These are phyloP conservation scores for Chaunax sp. DNA, from an alignment of 2,797 vertebrate genomes.

Conservation along the genomic window DNA sequence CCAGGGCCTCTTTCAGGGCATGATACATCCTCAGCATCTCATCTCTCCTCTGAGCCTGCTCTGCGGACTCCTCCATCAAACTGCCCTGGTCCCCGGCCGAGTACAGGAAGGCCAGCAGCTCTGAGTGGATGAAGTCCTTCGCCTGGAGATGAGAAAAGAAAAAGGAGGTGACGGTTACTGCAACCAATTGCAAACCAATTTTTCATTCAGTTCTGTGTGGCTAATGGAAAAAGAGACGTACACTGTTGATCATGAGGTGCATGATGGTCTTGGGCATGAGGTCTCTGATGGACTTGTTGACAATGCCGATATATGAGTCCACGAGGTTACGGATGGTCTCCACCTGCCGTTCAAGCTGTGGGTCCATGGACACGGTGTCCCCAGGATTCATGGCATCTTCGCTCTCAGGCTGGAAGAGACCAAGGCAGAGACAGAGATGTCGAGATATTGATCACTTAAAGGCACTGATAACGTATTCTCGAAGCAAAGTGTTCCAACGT, in stretches of 20 bases:
- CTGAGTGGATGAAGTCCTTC: conserved; percentile 97
- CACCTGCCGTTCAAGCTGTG: conserved; percentile 95
- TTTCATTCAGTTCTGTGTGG: too few relatives aligned
- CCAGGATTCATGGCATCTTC: conserved; percentile 83
- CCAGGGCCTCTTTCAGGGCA: conserved; percentile 89
- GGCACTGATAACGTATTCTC: too few relatives aligned
- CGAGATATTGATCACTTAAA: too few relatives aligned
- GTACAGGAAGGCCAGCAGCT: conserved; percentile 94
- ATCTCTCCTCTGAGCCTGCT: conserved; percentile 93
- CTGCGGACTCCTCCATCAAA: conserved; percentile 94
- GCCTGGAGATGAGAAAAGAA: conserved; percentile 76
- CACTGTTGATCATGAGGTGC: conserved; percentile 98
- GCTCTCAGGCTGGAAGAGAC: conserved; percentile 77
- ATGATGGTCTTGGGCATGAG: conserved; percentile 99
- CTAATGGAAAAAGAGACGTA: conserved; percentile 55
- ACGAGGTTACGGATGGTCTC: conserved; percentile 97
- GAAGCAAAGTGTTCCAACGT: too few relatives aligned
- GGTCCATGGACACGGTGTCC: conserved; percentile 97
- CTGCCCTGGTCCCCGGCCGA: conserved; percentile 90
- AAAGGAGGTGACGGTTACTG: too few relatives aligned
- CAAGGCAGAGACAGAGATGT: not conserved
- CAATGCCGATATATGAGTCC: conserved; percentile 94
- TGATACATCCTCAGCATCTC: conserved; percentile 96
- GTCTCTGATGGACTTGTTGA: conserved; percentile 96
- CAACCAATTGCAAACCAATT: too few relatives aligned